Conservation (phyloP, 2,797 vertebrate genomes). For the Rachycentron canadum region DNA sequence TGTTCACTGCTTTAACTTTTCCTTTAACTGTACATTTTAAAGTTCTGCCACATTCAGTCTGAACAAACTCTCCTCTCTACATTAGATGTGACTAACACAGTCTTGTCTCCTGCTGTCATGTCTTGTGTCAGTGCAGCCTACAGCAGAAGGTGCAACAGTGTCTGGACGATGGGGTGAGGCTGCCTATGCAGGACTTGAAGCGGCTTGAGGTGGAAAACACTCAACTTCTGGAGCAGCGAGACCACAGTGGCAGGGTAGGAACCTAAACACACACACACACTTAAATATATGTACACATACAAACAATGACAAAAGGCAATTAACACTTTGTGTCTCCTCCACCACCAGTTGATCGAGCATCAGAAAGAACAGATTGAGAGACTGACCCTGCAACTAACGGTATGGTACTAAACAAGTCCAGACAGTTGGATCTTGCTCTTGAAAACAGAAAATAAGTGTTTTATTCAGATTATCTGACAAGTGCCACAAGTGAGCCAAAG, state of each 20-base stretch:
- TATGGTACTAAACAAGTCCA: constrained; percentile 69
- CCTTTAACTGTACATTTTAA: background rate
- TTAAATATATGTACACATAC: background rate
- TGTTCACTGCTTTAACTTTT: too few relatives aligned
- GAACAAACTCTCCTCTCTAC: background rate
- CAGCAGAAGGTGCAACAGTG: constrained; percentile 96
- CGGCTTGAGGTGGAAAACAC: constrained; percentile 92
- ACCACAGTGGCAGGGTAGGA: constrained; percentile 88
- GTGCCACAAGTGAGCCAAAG: background rate
- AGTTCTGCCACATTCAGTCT: background rate
- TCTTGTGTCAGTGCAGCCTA: constrained; percentile 80
- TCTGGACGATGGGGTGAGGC: constrained; percentile 93
- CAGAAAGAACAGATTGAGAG: constrained; percentile 92
- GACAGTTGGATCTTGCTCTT: too few relatives aligned
- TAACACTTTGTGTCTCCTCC: constrained; percentile 5
- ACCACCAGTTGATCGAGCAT: constrained; percentile 88
- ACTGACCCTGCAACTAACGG: constrained; percentile 89
- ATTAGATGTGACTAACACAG: too few relatives aligned
- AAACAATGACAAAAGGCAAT: background rate
- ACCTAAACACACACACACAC: background rate
- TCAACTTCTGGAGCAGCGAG: constrained; percentile 88
- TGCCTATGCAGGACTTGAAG: constrained; percentile 93
- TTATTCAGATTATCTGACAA: too few relatives aligned
- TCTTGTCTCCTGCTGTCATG: background rate
- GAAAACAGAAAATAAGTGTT: too few relatives aligned